Conservation (phyloP, 2,797 vertebrate species). For the Syncerus caffer region DNA sequence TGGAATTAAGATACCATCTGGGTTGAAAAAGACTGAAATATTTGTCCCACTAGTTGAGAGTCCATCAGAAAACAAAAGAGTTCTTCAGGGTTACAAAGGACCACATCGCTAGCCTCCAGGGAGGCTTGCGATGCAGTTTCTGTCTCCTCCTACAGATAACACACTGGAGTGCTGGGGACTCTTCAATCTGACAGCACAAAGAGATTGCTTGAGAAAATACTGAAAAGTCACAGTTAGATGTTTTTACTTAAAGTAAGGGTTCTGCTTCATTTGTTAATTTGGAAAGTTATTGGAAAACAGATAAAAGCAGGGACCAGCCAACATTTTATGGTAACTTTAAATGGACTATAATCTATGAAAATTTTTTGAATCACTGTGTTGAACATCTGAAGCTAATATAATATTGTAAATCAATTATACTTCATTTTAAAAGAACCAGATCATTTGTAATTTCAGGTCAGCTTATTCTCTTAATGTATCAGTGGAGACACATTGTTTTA, state of each 20-base stretch:
- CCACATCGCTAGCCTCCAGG: background rate
- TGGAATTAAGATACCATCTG: background rate
- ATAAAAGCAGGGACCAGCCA: background rate
- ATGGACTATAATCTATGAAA: background rate
- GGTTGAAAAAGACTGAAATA: conserved; percentile 2
- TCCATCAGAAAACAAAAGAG: background rate
- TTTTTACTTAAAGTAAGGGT: background rate
- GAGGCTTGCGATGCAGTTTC: background rate
- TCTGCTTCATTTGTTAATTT: conserved; percentile 28
- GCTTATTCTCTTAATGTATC: background rate
- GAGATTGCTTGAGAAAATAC: conserved; percentile 23
- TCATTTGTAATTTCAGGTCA: conserved; percentile 21
- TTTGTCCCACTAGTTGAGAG: background rate
- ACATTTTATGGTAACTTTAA: background rate
- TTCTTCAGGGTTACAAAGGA: background rate
- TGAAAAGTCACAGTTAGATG: conserved; percentile 25
- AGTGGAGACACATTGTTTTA: background rate
- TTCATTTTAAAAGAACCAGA: background rate
- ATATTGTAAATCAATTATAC: background rate
- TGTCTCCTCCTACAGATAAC: background rate
- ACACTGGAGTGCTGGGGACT: background rate
- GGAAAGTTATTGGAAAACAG: background rate
- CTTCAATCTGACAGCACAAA: conserved; percentile 20
- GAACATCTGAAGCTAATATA: background rate
- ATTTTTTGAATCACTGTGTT: background rate